A percentile compares a stretch with the other conserved stretches of the same genome.
phyloP scores from a whole-genome alignment of 2,888 invertebrate genomes.

The Encarsia formosa region DNA sequence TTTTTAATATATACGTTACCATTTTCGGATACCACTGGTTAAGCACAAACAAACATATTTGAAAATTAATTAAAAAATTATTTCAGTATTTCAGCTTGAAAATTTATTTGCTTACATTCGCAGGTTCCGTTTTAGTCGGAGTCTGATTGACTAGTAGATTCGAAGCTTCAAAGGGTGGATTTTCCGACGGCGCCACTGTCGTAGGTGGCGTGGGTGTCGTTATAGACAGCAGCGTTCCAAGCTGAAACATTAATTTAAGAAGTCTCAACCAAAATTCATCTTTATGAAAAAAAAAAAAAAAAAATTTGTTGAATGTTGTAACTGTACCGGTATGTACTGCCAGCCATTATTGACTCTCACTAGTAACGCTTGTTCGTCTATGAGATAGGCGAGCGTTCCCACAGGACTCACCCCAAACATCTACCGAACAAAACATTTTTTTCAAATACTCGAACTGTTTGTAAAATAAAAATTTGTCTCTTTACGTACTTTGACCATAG shows the following conservation, averaged over 20 bases:
- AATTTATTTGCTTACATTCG: slow-evolving; percentile 81
- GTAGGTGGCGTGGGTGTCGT: slow-evolving; percentile 65
- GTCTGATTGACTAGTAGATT: slow-evolving; percentile 77
- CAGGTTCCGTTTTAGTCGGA: slow-evolving; percentile 67
- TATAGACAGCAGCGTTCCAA: slow-evolving; percentile 72
- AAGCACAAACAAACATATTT: no score
- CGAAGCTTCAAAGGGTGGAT: slow-evolving; percentile 76
- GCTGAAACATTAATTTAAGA: no score
- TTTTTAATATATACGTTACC: slow-evolving; percentile 55
- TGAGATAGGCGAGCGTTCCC: slow-evolving; percentile 85
- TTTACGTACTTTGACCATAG: slow-evolving; percentile 71
- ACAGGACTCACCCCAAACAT: slow-evolving; percentile 77
- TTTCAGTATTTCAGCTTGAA: no score
- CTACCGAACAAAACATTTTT: slow-evolving; percentile 49
- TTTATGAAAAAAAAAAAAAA: no score
- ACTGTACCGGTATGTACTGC: slow-evolving; percentile 90
- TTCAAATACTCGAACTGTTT: background rate
- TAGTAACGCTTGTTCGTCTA: slow-evolving; percentile 85
- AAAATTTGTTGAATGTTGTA: no score
- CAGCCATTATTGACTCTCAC: slow-evolving; percentile 90
- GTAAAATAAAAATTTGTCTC: no score
- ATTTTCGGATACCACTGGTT: slow-evolving; percentile 69
- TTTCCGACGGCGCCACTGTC: slow-evolving; percentile 62
- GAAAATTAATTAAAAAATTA: no score
- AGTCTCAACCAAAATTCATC: no score